A percentile compares a stretch with the other conserved stretches of the same genome.
Evolutionary conservation across 2,113 vertebrate genomes (phyloP).

Genomic region (Merops nubicus): DNA sequence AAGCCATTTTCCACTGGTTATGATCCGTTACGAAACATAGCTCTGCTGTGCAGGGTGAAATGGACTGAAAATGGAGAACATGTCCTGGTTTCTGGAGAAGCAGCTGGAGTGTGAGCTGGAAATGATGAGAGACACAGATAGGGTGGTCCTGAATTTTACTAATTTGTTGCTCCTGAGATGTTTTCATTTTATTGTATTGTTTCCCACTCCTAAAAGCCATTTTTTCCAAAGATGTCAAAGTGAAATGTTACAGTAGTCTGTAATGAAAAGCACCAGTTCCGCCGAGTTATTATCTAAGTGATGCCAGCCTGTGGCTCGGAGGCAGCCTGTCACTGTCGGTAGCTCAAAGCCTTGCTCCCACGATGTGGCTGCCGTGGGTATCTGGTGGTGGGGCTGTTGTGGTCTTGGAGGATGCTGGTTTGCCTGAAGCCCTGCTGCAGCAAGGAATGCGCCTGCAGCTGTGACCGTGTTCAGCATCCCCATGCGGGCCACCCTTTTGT

Average conservation of each 20-base stretch:
- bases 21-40: not conserved
- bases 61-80: not conserved
- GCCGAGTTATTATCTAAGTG: not conserved
- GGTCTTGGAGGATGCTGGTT: not conserved
- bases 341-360: not conserved
- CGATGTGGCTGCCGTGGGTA: not conserved
- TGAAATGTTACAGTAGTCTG: not conserved
- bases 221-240: not conserved
- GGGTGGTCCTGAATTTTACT: not conserved
- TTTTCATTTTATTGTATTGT: not conserved
- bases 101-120: not conserved
- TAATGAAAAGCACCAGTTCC: not conserved
- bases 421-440: not conserved
- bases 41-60: not conserved
- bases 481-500: not conserved
- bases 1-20: not conserved
- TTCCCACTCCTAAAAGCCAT: not conserved
- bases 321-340: not conserved
- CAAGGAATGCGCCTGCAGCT: accelerated
- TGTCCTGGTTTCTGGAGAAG: not conserved
- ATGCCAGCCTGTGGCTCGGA: not conserved
- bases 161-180: not conserved
- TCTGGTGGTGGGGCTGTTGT: not conserved
- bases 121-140: not conserved
- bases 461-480: not conserved